These are phyloP conservation scores for Protosalanx chinensis DNA, from an alignment of 2,797 vertebrate genomes.

Conservation along the genomic window DNA sequence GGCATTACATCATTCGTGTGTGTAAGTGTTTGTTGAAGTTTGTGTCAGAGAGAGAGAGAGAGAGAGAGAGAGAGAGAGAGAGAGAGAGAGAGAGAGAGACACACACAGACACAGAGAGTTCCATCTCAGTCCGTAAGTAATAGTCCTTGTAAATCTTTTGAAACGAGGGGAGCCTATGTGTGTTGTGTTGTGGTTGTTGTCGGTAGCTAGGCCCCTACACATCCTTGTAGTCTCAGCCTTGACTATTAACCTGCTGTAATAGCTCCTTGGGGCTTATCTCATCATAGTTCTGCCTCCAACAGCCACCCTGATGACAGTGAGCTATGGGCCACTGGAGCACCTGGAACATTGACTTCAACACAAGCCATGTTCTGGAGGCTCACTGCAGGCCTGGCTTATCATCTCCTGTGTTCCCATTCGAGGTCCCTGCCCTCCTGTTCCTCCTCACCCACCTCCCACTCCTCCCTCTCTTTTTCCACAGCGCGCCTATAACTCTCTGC, in stretches of 20 bases:
- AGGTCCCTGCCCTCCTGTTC: no score
- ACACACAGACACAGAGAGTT: neutral
- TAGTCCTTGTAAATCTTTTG: neutral
- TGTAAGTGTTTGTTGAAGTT: neutral
- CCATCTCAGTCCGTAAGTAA: neutral
- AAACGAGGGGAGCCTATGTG: neutral
- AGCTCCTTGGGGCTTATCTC: conserved; percentile 7
- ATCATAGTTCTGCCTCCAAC: neutral
- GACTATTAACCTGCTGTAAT: conserved; percentile 38
- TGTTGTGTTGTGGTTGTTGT: neutral
- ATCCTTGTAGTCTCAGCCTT: conserved; percentile 19
- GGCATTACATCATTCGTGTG: neutral
- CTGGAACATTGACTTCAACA: neutral
- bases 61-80: no score
- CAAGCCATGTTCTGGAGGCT: neutral
- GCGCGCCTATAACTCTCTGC: no score
- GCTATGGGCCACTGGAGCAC: neutral
- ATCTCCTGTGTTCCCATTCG: neutral
- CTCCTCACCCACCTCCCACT: no score
- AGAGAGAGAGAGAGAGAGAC: no score
- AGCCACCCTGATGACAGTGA: neutral
- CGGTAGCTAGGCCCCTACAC: conserved; percentile 20
- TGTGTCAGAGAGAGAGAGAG: no score
- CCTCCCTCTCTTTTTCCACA: no score
- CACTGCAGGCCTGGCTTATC: neutral